Percentiles rank a stretch among this genome's conserved stretches.
Evolutionary conservation across 2,113 vertebrate species (phyloP).

Genomic region (Gadus macrocephalus): DNA sequence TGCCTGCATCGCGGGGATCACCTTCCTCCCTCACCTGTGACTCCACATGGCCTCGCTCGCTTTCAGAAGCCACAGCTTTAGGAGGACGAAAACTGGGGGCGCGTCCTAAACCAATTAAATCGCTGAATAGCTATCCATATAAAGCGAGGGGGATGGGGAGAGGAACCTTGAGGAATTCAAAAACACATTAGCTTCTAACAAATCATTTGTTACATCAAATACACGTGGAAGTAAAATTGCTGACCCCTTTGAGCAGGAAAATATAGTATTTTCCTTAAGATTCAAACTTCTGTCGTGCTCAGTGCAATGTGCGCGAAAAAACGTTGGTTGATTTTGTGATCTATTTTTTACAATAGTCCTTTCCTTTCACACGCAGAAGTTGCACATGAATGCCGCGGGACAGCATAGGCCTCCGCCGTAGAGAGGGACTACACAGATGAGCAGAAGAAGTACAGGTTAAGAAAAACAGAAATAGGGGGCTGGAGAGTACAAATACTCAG

Average conservation of each 20-base stretch:
- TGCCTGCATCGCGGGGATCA: not conserved
- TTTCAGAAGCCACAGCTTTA: constrained; percentile 21
- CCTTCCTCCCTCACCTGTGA: constrained; percentile 32
- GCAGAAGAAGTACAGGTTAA: constrained; percentile 45
- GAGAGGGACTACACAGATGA: constrained; percentile 30
- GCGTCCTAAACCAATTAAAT: constrained; percentile 52
- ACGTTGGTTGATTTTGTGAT: not conserved
- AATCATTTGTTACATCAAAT: constrained; percentile 16
- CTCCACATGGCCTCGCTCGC: constrained; percentile 18
- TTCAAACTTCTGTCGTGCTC: constrained; percentile 8
- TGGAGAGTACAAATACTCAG: constrained; percentile 63
- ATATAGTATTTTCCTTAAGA: constrained; percentile 8
- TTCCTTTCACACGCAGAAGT: constrained; percentile 18
- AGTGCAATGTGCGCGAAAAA: constrained; percentile 3
- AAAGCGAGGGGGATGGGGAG: constrained; percentile 11
- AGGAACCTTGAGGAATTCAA: constrained; percentile 41
- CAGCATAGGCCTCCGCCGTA: constrained; percentile 15
- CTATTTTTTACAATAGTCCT: not conserved
- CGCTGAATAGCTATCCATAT: constrained; percentile 47
- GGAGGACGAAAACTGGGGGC: constrained; percentile 17
- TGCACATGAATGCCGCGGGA: constrained; percentile 44
- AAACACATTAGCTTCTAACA: constrained; percentile 29
- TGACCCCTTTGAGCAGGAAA: not conserved
- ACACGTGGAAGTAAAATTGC: constrained; percentile 2
- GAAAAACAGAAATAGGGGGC: constrained; percentile 56